Evolutionary conservation across 2,113 vertebrate genomes (phyloP).

Genomic region (Varanus salvator): DNA sequence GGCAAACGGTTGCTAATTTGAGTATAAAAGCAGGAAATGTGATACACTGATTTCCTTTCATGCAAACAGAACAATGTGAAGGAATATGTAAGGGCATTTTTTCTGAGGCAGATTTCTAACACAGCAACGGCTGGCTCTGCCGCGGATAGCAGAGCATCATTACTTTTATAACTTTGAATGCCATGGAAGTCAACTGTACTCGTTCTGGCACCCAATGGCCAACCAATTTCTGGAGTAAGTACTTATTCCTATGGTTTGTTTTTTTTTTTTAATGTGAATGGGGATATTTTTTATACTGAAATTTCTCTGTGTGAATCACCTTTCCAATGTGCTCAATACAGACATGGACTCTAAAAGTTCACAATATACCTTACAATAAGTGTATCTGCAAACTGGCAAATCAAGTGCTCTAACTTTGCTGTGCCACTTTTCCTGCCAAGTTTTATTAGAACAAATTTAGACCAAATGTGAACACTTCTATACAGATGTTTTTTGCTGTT

Average conservation of each 20-base stretch:
- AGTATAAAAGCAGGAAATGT: conserved; percentile 95
- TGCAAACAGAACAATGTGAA: conserved; percentile 82
- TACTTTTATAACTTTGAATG: conserved; percentile 68
- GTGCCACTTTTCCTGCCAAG: not conserved
- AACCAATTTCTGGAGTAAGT: conserved; percentile 85
- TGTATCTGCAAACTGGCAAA: not conserved
- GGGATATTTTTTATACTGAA: not conserved
- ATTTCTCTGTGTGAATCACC: not conserved
- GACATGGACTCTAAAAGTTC: not conserved
- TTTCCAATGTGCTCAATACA: not conserved
- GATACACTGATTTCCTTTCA: conserved; percentile 92
- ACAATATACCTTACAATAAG: not conserved
- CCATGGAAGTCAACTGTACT: conserved; percentile 87
- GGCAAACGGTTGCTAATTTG: conserved; percentile 89
- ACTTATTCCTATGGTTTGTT: conserved; percentile 26
- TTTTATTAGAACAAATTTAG: not conserved
- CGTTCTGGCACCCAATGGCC: conserved; percentile 72
- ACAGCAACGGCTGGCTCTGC: conserved; percentile 58
- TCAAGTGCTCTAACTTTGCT: not conserved
- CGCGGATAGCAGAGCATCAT: conserved; percentile 55
- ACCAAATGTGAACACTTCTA: no score
- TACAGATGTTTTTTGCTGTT: no score
- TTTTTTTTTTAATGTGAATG: conserved; percentile 14
- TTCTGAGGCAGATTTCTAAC: conserved; percentile 66
- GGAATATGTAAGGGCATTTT: conserved; percentile 71